Conservation (phyloP, 2,113 vertebrate species). For the Solea senegalensis region DNA sequence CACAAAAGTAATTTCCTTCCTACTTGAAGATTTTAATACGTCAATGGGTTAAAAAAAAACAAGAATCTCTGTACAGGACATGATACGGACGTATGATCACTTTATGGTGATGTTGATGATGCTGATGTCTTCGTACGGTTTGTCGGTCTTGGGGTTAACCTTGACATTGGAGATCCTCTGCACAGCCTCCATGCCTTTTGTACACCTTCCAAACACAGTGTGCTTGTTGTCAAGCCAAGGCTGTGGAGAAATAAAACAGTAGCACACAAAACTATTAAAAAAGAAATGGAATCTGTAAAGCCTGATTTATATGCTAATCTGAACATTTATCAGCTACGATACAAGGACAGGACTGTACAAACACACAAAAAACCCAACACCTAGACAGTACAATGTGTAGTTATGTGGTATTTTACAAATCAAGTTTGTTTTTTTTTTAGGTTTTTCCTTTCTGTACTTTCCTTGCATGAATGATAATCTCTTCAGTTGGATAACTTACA, state of each 20-base stretch:
- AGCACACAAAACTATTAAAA: not conserved
- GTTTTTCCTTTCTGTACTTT: too few species aligned
- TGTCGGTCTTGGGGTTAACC: conserved; percentile 98
- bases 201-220: conserved; percentile 94
- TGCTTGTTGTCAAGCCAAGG: conserved; percentile 99
- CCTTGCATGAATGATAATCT: too few species aligned
- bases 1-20: not conserved
- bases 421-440: too few species aligned
- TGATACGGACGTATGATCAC: conserved; percentile 58
- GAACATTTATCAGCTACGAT: too few species aligned
- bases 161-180: conserved; percentile 97
- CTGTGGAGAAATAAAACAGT: conserved; percentile 68
- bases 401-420: too few species aligned
- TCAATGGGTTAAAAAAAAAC: conserved; percentile 32
- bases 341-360: too few species aligned
- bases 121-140: conserved; percentile 97
- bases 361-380: too few species aligned
- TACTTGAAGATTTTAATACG: conserved; percentile 20
- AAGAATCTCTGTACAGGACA: conserved; percentile 17
- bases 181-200: conserved; percentile 98
- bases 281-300: too few species aligned
- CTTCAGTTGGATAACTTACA: conserved; percentile 77
- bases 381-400: too few species aligned
- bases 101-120: conserved; percentile 99
- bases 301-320: too few species aligned